phyloP scores from a whole-genome alignment of 35 echinoderm and acorn worm species.

The Hemicentrotus pulcherrimus region DNA sequence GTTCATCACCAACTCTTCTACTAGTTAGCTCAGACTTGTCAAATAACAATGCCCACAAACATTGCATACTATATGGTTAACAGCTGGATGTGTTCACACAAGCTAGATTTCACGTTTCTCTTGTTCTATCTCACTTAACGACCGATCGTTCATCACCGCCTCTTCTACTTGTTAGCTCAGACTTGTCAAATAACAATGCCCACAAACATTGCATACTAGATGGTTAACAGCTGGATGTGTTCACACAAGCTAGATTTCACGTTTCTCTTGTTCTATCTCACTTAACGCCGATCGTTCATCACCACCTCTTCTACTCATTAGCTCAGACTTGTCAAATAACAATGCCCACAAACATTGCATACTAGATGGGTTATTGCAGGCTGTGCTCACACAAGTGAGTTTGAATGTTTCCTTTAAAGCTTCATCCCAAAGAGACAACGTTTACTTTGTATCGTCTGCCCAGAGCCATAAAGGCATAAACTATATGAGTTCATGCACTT shows the following conservation, averaged over 20 bases:
- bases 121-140: neutral
- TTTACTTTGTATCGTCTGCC: no score
- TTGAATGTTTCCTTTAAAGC: neutral
- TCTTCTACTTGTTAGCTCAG: neutral
- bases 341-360: neutral
- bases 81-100: neutral
- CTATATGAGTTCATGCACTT: no score
- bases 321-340: neutral
- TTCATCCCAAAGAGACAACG: no score
- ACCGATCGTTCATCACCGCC: neutral
- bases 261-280: neutral
- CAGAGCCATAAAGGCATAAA: no score
- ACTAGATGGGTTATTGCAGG: neutral
- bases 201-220: neutral
- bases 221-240: neutral
- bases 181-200: neutral
- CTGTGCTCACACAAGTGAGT: neutral
- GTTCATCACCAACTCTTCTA: neutral
- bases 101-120: neutral
- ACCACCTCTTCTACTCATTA: neutral
- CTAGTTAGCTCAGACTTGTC: neutral
- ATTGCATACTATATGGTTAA: neutral
- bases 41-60: neutral
- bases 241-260: neutral
- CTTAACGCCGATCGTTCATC: no score